These are phyloP conservation scores for Tragelaphus eurycerus DNA, from an alignment of 2,797 vertebrate genomes.

Conservation along the genomic window DNA sequence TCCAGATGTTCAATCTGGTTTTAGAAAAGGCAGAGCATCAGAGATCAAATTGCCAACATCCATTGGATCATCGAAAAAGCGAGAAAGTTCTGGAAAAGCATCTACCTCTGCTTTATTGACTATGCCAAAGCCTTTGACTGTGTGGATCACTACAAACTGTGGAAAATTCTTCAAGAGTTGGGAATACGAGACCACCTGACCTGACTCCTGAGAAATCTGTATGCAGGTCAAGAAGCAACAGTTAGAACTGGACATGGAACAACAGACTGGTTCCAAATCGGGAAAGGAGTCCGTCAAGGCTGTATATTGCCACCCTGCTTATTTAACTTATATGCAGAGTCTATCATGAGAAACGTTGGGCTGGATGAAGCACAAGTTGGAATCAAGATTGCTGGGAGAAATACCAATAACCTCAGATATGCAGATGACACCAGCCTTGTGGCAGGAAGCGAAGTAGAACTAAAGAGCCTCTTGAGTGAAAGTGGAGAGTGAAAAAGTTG, in stretches of 20 bases:
- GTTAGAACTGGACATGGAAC: neutral
- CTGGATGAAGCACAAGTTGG: neutral
- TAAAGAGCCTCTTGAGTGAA: neutral
- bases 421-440: neutral
- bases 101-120: neutral
- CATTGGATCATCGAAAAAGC: accelerated
- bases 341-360: neutral
- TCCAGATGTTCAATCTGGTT: neutral
- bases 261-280: accelerated
- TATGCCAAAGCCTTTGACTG: neutral
- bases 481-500: neutral
- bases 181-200: neutral
- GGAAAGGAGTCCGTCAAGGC: neutral
- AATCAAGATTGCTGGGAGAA: neutral
- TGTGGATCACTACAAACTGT: neutral
- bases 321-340: neutral
- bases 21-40: neutral
- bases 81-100: neutral
- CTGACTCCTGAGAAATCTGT: neutral
- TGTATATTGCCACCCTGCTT: neutral
- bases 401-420: neutral
- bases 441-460: accelerated
- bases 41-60: neutral
- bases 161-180: neutral
- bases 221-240: neutral